phyloP scores from a whole-genome alignment of 2,797 vertebrate genomes.

The Ptychobarbus kaznakovi region DNA sequence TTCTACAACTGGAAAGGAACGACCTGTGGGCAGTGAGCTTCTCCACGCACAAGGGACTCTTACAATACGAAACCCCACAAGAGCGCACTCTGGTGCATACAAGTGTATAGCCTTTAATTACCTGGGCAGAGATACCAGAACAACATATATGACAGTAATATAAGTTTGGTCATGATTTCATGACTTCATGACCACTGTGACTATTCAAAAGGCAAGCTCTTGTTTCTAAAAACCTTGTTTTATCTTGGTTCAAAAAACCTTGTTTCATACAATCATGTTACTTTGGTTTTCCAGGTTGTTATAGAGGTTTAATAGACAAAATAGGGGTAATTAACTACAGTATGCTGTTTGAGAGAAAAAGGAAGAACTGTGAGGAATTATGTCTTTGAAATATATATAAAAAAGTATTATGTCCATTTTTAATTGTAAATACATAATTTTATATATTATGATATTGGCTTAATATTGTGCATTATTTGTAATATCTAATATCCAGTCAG shows the following conservation, averaged over 20 bases:
- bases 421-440: not conserved
- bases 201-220: not conserved
- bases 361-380: conserved; percentile 37
- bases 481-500: not conserved
- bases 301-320: too few species aligned
- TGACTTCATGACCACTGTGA: conserved; percentile 9
- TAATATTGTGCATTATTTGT: not conserved
- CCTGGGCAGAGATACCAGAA: conserved; percentile 84
- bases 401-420: not conserved
- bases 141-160: conserved; percentile 82
- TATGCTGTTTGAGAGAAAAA: not conserved
- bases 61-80: conserved; percentile 80
- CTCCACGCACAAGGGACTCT: conserved; percentile 86
- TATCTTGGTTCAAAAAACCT: not conserved
- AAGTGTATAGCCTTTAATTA: conserved; percentile 87
- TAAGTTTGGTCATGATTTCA: conserved; percentile 58
- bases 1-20: conserved; percentile 70
- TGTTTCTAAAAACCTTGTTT: too few species aligned
- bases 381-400: conserved; percentile 35
- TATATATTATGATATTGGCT: not conserved
- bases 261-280: not conserved
- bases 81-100: conserved; percentile 84
- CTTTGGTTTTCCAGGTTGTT: not conserved
- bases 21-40: conserved; percentile 63
- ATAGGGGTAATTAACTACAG: not conserved